Conservation (phyloP, 2,888 invertebrate genomes). For the Diadegma fenestrale region DNA sequence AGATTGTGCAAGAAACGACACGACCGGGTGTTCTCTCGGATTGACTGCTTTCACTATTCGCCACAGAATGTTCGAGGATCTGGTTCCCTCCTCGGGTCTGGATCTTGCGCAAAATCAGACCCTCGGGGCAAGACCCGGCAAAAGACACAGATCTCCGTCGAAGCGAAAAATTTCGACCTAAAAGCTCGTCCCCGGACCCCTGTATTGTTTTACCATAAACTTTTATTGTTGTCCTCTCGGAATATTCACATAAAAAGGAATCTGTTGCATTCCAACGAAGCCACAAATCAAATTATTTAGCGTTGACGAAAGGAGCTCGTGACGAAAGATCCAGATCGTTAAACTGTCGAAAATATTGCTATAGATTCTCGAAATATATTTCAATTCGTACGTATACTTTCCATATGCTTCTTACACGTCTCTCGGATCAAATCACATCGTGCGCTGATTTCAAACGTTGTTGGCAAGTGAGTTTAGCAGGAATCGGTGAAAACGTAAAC, state of each 20-base stretch:
- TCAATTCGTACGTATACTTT: background rate
- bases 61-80: slow-evolving; percentile 74
- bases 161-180: background rate
- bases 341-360: background rate
- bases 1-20: slow-evolving; percentile 64
- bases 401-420: background rate
- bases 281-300: too few species aligned
- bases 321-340: background rate
- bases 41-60: slow-evolving; percentile 82
- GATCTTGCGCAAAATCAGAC: slow-evolving; percentile 76
- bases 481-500: slow-evolving; percentile 1
- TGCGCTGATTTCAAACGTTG: background rate
- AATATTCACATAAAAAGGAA: too few species aligned
- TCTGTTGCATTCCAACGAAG: too few species aligned
- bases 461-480: background rate
- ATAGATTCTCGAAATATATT: background rate
- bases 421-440: background rate
- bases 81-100: slow-evolving; percentile 77
- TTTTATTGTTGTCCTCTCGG: background rate
- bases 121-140: slow-evolving; percentile 41
- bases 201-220: background rate
- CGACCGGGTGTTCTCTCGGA: slow-evolving; percentile 64
- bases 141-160: background rate
- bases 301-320: too few species aligned
- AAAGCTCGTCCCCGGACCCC: background rate